phyloP scores from a whole-genome alignment of 1,140 invertebrate genomes.

The Drosophila gunungcola region DNA sequence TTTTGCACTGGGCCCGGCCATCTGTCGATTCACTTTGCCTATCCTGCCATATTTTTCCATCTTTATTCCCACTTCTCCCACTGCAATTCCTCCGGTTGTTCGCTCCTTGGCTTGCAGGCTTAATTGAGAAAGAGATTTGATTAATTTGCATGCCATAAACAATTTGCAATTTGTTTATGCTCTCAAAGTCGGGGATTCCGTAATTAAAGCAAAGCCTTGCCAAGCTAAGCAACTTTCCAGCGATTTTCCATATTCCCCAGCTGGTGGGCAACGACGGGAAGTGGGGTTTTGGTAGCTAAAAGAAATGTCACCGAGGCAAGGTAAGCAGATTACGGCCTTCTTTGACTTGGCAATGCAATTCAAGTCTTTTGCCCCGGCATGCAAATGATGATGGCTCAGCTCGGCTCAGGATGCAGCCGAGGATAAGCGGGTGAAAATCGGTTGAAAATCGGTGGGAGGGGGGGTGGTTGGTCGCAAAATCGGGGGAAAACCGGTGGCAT shows the following conservation, averaged over 20 bases:
- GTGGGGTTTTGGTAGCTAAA: slow-evolving; percentile 5
- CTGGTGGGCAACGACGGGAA: background rate
- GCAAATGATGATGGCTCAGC: slow-evolving; percentile 47
- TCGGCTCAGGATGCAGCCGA: slow-evolving; percentile 31
- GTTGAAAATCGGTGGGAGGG: slow-evolving; percentile 15
- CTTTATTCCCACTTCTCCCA: slow-evolving; percentile 3
- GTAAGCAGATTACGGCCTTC: slow-evolving; percentile 79
- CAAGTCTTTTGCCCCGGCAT: slow-evolving; percentile 50
- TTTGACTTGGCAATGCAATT: slow-evolving; percentile 76
- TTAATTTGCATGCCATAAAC: slow-evolving; percentile 81
- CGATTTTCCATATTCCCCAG: slow-evolving; percentile 27
- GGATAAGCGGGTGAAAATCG: slow-evolving; percentile 3
- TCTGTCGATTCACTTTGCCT: slow-evolving; percentile 14
- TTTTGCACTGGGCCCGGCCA: background rate
- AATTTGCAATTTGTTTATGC: slow-evolving; percentile 81
- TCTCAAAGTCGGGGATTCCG: slow-evolving; percentile 64
- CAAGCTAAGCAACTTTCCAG: slow-evolving; percentile 47
- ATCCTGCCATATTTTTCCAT: background rate
- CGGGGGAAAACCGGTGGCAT: background rate
- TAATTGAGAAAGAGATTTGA: slow-evolving; percentile 80
- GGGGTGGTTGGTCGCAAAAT: slow-evolving; percentile 12
- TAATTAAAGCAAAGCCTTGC: slow-evolving; percentile 79
- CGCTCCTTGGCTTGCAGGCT: slow-evolving; percentile 37
- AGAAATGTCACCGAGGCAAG: slow-evolving; percentile 67
- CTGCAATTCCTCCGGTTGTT: background rate